Evolutionary conservation across 1,140 invertebrate genomes (phyloP), one percentile per base, ranked within the genome.

Genomic region (Drosophila truncata): DNA sequence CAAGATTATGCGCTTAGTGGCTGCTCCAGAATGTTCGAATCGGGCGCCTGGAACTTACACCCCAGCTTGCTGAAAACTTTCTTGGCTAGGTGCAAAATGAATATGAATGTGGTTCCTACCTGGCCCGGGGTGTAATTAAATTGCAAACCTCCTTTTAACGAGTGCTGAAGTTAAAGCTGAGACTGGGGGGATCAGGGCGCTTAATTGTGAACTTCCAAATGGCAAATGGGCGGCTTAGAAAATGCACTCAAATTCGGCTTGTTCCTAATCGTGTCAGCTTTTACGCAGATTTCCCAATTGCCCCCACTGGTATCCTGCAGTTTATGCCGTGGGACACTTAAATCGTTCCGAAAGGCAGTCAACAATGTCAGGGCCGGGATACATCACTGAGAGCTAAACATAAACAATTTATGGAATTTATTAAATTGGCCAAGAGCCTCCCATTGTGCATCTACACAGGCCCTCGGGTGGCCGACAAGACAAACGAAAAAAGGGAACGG

Each of bases 1-100:
- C 85, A 88, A 88, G 85, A 88, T 90, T 88, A 88, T 88, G 65
- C 85, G 85, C 85, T 88, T 86, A 86, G 83, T 83, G 83, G 63
- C 81, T 87, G 63, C 58, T 35, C 59, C 47, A 33, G 66, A 47
- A 82, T 64, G 71, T 77, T 67, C 14, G 33, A 55, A 67, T 71
- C 39, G 69, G 33, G 69, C 50, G n/a, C 65, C 65, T 70, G 50
- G 58, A 88, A 90, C 84, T 88, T 81, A 42, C 70, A 52, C 46
- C 74, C 37, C 29, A 37, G 46, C 49, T 49, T 46, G 71, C 72
- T 75, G 69, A 61, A 74, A 88, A 88, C 47, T 90, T 88, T 78
- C 50, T 78, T 20, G 27, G 35, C 59, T 39, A 90, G 85, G 85
- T 90, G 78, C 54, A 84, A 77, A 73, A 20, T 59, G 84, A 73